Conservation (phyloP, 2,888 invertebrate genomes). For the Microplitis manilae region DNA sequence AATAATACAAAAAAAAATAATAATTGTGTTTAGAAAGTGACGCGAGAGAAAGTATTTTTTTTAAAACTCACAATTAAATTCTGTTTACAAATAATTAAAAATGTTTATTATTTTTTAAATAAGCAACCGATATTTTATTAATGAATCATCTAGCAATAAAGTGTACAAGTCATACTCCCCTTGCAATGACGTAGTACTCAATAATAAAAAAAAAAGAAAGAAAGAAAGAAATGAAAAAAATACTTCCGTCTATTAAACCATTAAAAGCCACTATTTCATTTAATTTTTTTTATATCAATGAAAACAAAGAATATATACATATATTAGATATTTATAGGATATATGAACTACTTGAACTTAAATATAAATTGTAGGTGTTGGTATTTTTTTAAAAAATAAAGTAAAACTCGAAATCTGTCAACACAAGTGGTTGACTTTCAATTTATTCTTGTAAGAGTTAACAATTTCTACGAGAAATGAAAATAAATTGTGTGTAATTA, state of each 20-base stretch:
- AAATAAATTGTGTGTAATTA: conserved; percentile 27
- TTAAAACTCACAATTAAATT: not conserved
- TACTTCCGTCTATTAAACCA: conserved; percentile 29
- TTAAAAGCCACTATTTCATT: not conserved
- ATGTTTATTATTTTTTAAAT: not conserved
- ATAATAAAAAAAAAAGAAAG: conserved; percentile 34
- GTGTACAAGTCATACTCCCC: conserved; percentile 51
- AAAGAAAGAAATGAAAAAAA: conserved; percentile 32
- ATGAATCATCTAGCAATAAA: conserved; percentile 50
- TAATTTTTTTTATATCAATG: not conserved
- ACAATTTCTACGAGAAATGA: conserved; percentile 14
- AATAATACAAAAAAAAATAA: not conserved
- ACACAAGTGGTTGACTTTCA: conserved; percentile 53
- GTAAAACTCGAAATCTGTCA: conserved; percentile 56
- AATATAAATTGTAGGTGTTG: too few relatives aligned
- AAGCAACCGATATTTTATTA: conserved; percentile 43
- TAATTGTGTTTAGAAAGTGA: not conserved
- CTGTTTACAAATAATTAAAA: not conserved
- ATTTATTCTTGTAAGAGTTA: not conserved
- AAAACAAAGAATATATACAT: not conserved
- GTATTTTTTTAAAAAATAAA: not conserved
- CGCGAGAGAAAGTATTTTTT: not conserved
- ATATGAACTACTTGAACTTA: too few relatives aligned
- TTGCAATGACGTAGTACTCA: conserved; percentile 56
- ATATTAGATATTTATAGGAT: too few relatives aligned